Base-by-base conservation (phyloP, 1,140 invertebrate species). In the Rhopalosiphum padi region DNA sequence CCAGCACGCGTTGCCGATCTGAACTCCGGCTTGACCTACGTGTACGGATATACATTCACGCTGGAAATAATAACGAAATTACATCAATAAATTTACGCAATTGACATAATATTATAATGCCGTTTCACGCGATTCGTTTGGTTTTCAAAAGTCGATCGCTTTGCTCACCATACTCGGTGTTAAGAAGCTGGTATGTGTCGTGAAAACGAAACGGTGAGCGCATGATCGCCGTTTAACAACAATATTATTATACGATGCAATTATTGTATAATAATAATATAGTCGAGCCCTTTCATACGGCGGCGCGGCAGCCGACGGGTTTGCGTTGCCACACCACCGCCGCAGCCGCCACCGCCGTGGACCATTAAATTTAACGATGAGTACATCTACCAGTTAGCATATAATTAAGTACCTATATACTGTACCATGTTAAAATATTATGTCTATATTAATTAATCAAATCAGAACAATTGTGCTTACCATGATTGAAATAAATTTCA, bases 341-440 rank as follows among this genome's bases (percentile, higher is more conserved):
- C 11, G 60, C 30, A 48, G 15, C 48, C 48, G 15, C 48, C 48
- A 30, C 55, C 25, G 25, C 8, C 9, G 25, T 15, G 4, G 21
- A 53, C 22, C n/a, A 77, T 77, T 77, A 77, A n/a, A 77, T 77
- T 77, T 77, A 77, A 77, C 15, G n/a, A 77, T n/a, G 30, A n/a
- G 60, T 77, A 77, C 60, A 77, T 77, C 60, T 77, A 77, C 60
- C 60, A 77, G 30, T 77, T 77, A 77, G 15, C 18, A 77, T 77
- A 77, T 77, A 77, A 77, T n/a, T 77, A 77, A n/a, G n/a, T 77
- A 77, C n/a, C 30, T n/a, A 77, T n/a, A 77, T 68, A 68, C 60
- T 68, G 55, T 11, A 30, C 9, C 60, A 35, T 77, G 30, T 77
- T 35, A 77, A 4, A 15, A 77, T 77, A 35, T 77, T 77, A 77